These are phyloP conservation scores for Scomberomorus guttatus DNA, from an alignment of 2,797 vertebrate species.

Conservation along the genomic window DNA sequence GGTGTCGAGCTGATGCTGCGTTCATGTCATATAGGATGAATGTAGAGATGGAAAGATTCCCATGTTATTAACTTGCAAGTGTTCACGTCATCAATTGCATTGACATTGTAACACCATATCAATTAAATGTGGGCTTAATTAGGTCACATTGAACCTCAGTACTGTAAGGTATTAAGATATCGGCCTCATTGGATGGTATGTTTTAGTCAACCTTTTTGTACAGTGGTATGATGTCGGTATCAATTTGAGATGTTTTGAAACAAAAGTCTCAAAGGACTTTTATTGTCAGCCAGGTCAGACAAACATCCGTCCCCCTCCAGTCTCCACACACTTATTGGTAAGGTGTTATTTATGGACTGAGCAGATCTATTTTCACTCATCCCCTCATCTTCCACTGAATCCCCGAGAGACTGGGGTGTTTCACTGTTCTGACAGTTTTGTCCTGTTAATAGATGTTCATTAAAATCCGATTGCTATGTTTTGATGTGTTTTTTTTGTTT, in stretches of 20 bases:
- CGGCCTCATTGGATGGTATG: too few relatives aligned
- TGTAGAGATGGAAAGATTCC: too few relatives aligned
- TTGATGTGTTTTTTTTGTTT: constrained; percentile 79
- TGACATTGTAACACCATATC: too few relatives aligned
- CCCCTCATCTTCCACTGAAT: constrained; percentile 18
- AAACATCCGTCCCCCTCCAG: constrained; percentile 24
- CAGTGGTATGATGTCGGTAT: neutral
- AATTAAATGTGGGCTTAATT: too few relatives aligned
- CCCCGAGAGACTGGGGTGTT: constrained; percentile 32
- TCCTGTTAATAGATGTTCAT: constrained; percentile 70
- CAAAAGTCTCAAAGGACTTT: constrained; percentile 22
- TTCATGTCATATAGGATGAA: too few relatives aligned
- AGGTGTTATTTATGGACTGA: constrained; percentile 22
- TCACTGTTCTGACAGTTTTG: constrained; percentile 59
- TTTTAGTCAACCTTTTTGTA: too few relatives aligned
- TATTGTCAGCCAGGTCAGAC: constrained; percentile 18
- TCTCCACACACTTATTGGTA: constrained; percentile 6
- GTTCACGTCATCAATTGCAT: too few relatives aligned
- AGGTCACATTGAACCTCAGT: too few relatives aligned
- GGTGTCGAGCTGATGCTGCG: too few relatives aligned
- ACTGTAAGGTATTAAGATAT: too few relatives aligned
- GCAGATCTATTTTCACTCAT: constrained; percentile 14
- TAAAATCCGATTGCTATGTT: constrained; percentile 72
- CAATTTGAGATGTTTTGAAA: constrained; percentile 24
- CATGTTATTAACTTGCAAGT: too few relatives aligned